Evolutionary conservation across 2,888 invertebrate genomes (phyloP), one percentile per base, ranked within the genome.

Genomic region (Hemaris fuciformis): DNA sequence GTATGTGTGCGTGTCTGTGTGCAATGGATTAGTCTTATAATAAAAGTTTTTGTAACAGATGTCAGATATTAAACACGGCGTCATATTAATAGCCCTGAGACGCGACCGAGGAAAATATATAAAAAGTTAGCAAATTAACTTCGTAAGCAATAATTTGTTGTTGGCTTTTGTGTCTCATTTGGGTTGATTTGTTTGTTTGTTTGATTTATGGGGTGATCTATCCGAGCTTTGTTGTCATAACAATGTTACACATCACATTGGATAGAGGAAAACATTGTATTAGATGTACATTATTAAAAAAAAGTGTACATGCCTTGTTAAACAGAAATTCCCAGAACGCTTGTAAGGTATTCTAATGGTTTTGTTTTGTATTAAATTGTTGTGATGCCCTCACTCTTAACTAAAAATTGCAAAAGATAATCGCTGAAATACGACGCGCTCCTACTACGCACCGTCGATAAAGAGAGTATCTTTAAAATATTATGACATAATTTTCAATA

Each of bases 41-140:
- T 92, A 92, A 92, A 92, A 92, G 91, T 92, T 92, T 92, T 91
- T 91, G 91, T 87, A 91, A 90, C 91, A 92, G 90, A 91, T 92
- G 91, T 91, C 91, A 89, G 88, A 91, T 92, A 92, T 92, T 92
- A 92, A 92, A 91, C 90, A 91, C 85, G 85, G 84, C 80, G 84
- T 85, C 87, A 87, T 86, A 90, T 90, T 92, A 91, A 91, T 91
- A 85, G 89, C 84, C 76, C 73, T 71, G 78, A 84, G 87, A 87
- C 80, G 83, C 83, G 80, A 82, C 85, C 82, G 71, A 84, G 85
- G 87, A 84, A 85, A 84, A 89, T 88, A 90, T 89, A 89, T 89
- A 89, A 90, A 89, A 91, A 91, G 85, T 92, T 92, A 70, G 83
- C 81, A 84, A 88, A 90, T 91, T 88, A 90, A 82, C 79, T 80